phyloP scores from a whole-genome alignment of 1,140 invertebrate genomes.

The Drosophila albomicans region DNA sequence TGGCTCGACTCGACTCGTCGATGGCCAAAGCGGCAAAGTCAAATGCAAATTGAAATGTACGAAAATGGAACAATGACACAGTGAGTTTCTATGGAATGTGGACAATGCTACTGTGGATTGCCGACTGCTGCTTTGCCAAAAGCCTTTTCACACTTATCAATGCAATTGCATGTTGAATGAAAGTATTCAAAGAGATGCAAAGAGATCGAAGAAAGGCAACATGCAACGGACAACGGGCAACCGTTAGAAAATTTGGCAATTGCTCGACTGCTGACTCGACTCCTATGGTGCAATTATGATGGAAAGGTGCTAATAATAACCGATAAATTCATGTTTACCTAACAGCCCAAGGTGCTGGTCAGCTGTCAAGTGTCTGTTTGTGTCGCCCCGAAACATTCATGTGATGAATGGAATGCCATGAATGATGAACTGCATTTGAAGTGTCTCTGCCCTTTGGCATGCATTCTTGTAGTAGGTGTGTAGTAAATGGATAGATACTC shows the following conservation, averaged over 20 bases:
- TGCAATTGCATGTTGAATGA: slow-evolving; percentile 38
- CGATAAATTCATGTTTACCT: slow-evolving; percentile 83
- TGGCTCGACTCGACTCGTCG: slow-evolving; percentile 1
- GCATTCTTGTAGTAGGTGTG: slow-evolving; percentile 67
- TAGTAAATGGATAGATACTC: slow-evolving; percentile 17
- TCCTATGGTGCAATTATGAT: slow-evolving; percentile 78
- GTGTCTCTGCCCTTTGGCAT: slow-evolving; percentile 7
- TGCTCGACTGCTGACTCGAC: slow-evolving; percentile 51
- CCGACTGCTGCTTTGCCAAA: slow-evolving; percentile 40
- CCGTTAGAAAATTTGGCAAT: slow-evolving; percentile 54
- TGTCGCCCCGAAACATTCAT: slow-evolving; percentile 6
- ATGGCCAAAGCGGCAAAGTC: slow-evolving; percentile 61
- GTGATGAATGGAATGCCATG: slow-evolving; percentile 67
- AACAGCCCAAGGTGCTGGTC: slow-evolving; percentile 66
- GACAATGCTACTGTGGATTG: slow-evolving; percentile 49
- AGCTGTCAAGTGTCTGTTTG: slow-evolving; percentile 70
- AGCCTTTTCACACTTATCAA: slow-evolving; percentile 80
- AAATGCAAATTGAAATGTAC: slow-evolving; percentile 82
- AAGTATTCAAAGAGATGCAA: slow-evolving; percentile 32
- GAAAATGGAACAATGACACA: slow-evolving; percentile 46
- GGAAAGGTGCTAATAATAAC: slow-evolving; percentile 83
- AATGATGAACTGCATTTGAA: slow-evolving; percentile 64
- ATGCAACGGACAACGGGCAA: slow-evolving; percentile 16
- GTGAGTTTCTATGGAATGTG: slow-evolving; percentile 52
- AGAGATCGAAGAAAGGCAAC: slow-evolving; percentile 50